Evolutionary conservation across 2,888 invertebrate genomes (phyloP).

Genomic region (Lasioglossum lativentre): DNA sequence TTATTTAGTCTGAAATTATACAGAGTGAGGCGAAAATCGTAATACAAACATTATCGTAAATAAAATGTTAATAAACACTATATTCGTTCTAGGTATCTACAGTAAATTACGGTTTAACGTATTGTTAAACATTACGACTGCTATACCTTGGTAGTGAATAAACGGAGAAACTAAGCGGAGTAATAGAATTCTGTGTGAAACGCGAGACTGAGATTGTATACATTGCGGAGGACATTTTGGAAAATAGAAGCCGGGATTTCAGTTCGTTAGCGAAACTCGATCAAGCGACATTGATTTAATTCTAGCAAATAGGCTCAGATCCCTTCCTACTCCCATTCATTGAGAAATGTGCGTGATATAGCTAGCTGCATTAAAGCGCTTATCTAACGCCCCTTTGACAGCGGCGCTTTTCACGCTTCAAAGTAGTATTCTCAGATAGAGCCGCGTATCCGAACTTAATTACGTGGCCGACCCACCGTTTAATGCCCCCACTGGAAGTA

Average conservation of each 20-base stretch:
- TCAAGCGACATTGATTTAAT: conserved; percentile 8
- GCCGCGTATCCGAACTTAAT: conserved; percentile 38
- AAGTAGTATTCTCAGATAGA: conserved; percentile 32
- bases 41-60: too few relatives aligned
- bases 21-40: too few relatives aligned
- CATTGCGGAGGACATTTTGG: background rate
- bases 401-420: conserved; percentile 32
- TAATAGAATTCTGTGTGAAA: background rate
- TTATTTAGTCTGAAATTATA: too few relatives aligned
- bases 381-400: conserved; percentile 33
- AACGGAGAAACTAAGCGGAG: background rate
- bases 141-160: background rate
- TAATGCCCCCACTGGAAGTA: conserved; percentile 28
- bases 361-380: conserved; percentile 26
- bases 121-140: background rate
- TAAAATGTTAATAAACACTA: too few relatives aligned
- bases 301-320: background rate
- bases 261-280: background rate
- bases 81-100: too few relatives aligned
- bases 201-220: background rate
- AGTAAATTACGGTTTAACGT: background rate
- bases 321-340: background rate
- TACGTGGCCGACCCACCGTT: conserved; percentile 13
- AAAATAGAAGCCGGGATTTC: background rate
- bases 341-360: conserved; percentile 38